Evolutionary conservation across 2,888 invertebrate genomes (phyloP), one percentile per base, ranked within the genome.

Genomic region (Harpalus rufipes): DNA sequence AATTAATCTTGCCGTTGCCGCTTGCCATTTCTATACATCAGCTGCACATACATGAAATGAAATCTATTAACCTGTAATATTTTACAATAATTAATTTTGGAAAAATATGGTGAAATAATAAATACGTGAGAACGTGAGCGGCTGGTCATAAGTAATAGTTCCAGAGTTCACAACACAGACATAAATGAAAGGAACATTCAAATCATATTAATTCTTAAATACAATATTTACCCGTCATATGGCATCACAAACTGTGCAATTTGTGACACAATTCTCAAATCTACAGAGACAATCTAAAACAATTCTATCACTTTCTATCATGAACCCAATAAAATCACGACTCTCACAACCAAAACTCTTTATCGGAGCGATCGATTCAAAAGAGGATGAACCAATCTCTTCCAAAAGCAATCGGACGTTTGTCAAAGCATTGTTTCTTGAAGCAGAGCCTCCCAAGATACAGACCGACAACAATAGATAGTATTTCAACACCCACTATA

Each of bases 301-400:
- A 74, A 74, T 74, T 74, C 72, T 44, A 74, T 74, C 72, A 74
- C 72, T 74, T 74, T 74, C 72, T 74, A 74, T 18, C 72, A 68
- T 68, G n/a, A 44, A 74, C 72, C 44, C 51, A 44, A 44, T 44
- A 44, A 74, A 74, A 41, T 74, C 72, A 74, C 72, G 72, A 74
- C 44, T 74, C 72, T 74, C 72, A 74, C 44, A 74, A 44, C 41
- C 44, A 16, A 44, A 74, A 68, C 51, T 74, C 41, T 74, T 78
- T 79, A 79, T 79, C 79, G 59, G 78, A 25, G 18, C 59, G 41
- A 79, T 79, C 79, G 39, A 79, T 79, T 79, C 39, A 16, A 79
- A 79, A 79, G 79, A 79, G 79, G 79, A 79, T 79, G 79, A 61
- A 59, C 79, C 79, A 74, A 79, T 79, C 79, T 79, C 32, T 61